A percentile compares a stretch with the other conserved stretches of the same genome.
These are phyloP conservation scores for Microcaecilia unicolor DNA, from an alignment of 2,797 vertebrate species.

Conservation along the genomic window DNA sequence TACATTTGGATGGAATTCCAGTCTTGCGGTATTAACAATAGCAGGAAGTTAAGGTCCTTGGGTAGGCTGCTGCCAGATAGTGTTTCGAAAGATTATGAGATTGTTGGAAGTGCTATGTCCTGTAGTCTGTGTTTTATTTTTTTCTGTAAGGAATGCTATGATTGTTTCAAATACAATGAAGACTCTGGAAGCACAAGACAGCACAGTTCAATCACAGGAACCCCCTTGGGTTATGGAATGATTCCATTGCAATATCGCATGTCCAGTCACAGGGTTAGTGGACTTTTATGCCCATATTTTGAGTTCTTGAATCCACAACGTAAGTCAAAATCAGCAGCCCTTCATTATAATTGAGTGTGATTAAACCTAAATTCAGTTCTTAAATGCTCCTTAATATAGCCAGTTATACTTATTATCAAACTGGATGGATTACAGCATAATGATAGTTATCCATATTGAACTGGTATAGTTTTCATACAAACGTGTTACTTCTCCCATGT, in stretches of 20 bases:
- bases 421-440: too few relatives aligned
- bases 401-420: too few relatives aligned
- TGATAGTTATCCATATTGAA: too few relatives aligned
- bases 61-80: conserved; percentile 13
- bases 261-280: too few relatives aligned
- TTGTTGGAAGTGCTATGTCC: conserved; percentile 31
- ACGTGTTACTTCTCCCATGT: too few relatives aligned
- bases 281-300: too few relatives aligned
- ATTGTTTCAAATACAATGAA: conserved; percentile 21
- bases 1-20: conserved; percentile 60
- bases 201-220: conserved; percentile 23
- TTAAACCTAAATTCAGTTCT: too few relatives aligned
- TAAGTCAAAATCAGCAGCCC: too few relatives aligned
- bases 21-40: conserved; percentile 43
- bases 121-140: conserved; percentile 11
- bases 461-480: too few relatives aligned
- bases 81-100: conserved; percentile 8
- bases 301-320: too few relatives aligned
- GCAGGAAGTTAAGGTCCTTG: conserved; percentile 49
- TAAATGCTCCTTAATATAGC: too few relatives aligned
- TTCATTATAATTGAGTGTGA: too few relatives aligned
- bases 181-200: conserved; percentile 9
- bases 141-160: conserved; percentile 29
- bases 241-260: neutral
- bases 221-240: conserved; percentile 7